A percentile compares a stretch with the other conserved stretches of the same genome.
These are phyloP conservation scores for Suncus etruscus DNA, from an alignment of 2,113 vertebrate species.

Conservation along the genomic window DNA sequence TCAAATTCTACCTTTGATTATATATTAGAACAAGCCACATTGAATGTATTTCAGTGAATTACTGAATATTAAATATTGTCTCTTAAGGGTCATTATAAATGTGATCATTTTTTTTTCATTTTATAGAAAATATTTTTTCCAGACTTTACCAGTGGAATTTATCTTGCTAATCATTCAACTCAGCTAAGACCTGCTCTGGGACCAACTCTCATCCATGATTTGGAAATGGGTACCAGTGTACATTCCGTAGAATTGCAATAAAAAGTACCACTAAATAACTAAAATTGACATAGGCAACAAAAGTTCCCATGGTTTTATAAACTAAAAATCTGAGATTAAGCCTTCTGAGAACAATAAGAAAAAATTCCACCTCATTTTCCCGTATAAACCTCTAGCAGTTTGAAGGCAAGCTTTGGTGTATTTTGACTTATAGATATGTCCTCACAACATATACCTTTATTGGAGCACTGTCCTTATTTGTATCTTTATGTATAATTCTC, in stretches of 20 bases:
- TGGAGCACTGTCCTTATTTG: background rate
- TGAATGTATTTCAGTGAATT: constrained; percentile 20
- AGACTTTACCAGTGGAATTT: background rate
- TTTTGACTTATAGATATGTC: background rate
- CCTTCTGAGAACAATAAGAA: background rate
- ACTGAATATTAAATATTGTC: background rate
- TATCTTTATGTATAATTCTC: background rate
- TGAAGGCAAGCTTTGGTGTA: background rate
- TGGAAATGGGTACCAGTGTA: background rate
- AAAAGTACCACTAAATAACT: constrained; percentile 23
- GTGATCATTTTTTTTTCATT: too few relatives aligned
- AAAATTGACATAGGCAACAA: background rate
- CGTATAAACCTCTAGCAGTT: background rate
- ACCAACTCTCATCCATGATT: background rate
- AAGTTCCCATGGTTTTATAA: background rate
- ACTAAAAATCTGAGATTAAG: background rate
- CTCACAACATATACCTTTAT: background rate
- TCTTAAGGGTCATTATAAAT: background rate
- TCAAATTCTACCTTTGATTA: constrained; percentile 24
- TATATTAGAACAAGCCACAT: background rate
- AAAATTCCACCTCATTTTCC: background rate
- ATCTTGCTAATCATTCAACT: constrained; percentile 30
- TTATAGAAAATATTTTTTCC: background rate
- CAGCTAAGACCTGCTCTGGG: background rate
- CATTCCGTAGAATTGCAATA: background rate